These are phyloP conservation scores for Nibea coibor DNA, from an alignment of 2,113 vertebrate genomes.

Conservation along the genomic window DNA sequence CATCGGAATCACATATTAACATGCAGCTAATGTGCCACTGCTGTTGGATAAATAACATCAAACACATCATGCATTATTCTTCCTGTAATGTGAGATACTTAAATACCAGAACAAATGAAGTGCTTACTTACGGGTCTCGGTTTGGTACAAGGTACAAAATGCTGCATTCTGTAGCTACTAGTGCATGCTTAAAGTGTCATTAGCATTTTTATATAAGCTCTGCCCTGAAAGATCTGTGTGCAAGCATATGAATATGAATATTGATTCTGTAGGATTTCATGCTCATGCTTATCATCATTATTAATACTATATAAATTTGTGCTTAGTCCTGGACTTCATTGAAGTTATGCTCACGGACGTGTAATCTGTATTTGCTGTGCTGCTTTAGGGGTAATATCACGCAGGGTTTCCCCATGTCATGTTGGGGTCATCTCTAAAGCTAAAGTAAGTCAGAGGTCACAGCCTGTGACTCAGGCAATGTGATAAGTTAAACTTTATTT, in stretches of 20 bases:
- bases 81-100: slow-evolving; percentile 40
- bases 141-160: slow-evolving; percentile 60
- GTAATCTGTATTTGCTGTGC: no score
- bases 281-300: not conserved
- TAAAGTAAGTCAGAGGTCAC: no score
- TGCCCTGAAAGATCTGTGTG: slow-evolving; percentile 31
- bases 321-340: not conserved
- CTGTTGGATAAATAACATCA: slow-evolving; percentile 64
- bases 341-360: no score
- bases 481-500: no score
- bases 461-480: no score
- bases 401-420: no score
- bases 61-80: slow-evolving; percentile 56
- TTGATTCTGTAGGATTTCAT: not conserved
- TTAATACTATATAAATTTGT: not conserved
- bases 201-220: slow-evolving; percentile 67
- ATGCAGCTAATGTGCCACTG: slow-evolving; percentile 56
- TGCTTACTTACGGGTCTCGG: slow-evolving; percentile 36
- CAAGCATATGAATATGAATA: slow-evolving; percentile 13
- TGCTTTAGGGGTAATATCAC: no score
- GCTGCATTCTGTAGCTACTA: slow-evolving; percentile 40
- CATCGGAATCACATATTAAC: slow-evolving; percentile 53
- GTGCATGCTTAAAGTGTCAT: slow-evolving; percentile 55
- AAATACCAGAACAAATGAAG: slow-evolving; percentile 62
- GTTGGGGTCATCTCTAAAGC: no score